Base-by-base conservation (phyloP, 2,888 invertebrate genomes). In the Aethes cnicana region DNA sequence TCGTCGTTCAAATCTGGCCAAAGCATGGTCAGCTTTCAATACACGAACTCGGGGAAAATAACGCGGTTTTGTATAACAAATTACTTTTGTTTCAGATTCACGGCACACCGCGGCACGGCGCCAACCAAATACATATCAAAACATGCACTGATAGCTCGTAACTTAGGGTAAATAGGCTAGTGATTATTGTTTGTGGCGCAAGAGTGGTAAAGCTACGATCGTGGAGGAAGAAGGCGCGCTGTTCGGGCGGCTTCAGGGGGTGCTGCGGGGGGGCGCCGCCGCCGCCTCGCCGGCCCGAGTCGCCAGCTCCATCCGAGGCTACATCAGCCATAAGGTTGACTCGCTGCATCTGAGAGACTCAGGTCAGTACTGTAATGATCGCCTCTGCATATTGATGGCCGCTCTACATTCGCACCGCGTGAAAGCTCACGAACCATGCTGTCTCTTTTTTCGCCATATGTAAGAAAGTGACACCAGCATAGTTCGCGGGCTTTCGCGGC, bases 241-340 rank as follows among this genome's bases (percentile, higher is more conserved):
- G 91, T 88, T 93, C 77, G 92, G 92, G 80, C 91, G 92, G 87
- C 88, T 92, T 81, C 91, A 91, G 77, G 92, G 92, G 75, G 92
- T 92, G 85, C 91, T 93, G 84, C 91, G 93, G 66, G 93, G 93
- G 81, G 91, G 93, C 77, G 92, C 92, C 71, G 92, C 92, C 76
- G 93, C 92, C 75, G 92, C n/a, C 92, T 92, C 93, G 77, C 93
- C 93, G 67, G 91, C 92, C 79, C 91, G 93, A 69, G 93, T 94
- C 74, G 94, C 94, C 78, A 92, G 91, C 86, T 94, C 94, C 85
- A 92, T 94, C 83, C 91, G 92, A 77, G 94, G 94, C 70, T 94
- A 92, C 90, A 91, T 95, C 66, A 89, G 92, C 74, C 92, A 91
- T 83, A 92, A 93, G 72, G 91, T 94, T 81, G 89, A 92, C 81